Conservation (phyloP, 2,888 invertebrate species). For the Halictus quadricinctus region DNA sequence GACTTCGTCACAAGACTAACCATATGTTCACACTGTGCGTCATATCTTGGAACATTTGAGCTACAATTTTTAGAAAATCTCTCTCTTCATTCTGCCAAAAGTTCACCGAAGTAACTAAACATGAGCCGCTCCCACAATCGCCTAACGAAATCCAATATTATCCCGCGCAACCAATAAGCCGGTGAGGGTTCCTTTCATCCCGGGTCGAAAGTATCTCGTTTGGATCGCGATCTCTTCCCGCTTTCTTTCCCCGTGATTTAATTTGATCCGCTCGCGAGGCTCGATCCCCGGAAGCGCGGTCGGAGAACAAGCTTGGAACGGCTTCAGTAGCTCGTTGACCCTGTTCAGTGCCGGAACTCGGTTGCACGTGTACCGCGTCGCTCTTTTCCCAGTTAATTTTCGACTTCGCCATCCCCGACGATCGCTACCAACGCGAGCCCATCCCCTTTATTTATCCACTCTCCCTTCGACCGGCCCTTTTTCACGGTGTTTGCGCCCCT, state of each 20-base stretch:
- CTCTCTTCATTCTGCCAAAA: neutral
- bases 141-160: neutral
- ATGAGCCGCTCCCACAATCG: neutral
- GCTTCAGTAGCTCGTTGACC: constrained; percentile 43
- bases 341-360: constrained; percentile 22
- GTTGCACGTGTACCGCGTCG: constrained; percentile 19
- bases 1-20: no score
- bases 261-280: constrained; percentile 38
- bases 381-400: constrained; percentile 59
- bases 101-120: neutral
- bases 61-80: no score
- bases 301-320: constrained; percentile 10
- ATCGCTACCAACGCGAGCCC: constrained; percentile 31
- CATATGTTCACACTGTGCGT: no score
- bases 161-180: neutral
- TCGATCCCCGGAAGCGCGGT: neutral
- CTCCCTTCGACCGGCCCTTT: neutral
- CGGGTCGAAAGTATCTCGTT: constrained; percentile 11
- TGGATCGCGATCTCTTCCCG: constrained; percentile 9
- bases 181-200: neutral
- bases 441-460: neutral
- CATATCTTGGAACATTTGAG: no score
- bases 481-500: constrained; percentile 6
- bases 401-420: constrained; percentile 28
- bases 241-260: constrained; percentile 31